These are phyloP conservation scores for Andrena marginata DNA, from an alignment of 2,888 invertebrate genomes.

Conservation along the genomic window DNA sequence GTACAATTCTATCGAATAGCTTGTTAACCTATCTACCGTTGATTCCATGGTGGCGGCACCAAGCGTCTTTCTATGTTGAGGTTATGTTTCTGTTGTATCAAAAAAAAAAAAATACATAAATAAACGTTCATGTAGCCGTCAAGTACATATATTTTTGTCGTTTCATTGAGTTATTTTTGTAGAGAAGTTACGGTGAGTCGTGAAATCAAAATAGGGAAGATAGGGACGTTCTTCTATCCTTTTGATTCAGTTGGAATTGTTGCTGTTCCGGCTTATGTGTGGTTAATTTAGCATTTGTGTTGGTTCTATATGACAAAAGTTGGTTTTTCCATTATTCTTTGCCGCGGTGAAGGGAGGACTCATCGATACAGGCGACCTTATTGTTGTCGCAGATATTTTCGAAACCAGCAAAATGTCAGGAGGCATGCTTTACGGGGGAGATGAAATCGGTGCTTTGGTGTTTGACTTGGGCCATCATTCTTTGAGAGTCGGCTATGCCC, in stretches of 20 bases:
- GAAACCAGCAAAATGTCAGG: slow-evolving; percentile 67
- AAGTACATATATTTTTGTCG: slow-evolving; percentile 48
- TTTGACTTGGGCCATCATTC: slow-evolving; percentile 98
- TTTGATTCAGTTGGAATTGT: not conserved
- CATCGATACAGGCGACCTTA: slow-evolving; percentile 10
- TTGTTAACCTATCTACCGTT: slow-evolving; percentile 11
- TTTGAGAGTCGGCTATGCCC: slow-evolving; percentile 96
- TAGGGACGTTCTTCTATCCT: not conserved
- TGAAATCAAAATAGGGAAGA: not conserved
- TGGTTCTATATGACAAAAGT: slow-evolving; percentile 9
- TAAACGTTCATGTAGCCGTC: slow-evolving; percentile 68
- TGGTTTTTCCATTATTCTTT: not conserved
- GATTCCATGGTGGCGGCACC: slow-evolving; percentile 46
- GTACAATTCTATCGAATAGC: not conserved
- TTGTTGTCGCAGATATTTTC: slow-evolving; percentile 45
- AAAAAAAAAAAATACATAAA: slow-evolving; percentile 54
- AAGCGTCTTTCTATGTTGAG: slow-evolving; percentile 63
- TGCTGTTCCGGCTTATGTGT: slow-evolving; percentile 3
- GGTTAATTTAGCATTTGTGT: slow-evolving; percentile 8
- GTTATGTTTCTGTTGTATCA: slow-evolving; percentile 65
- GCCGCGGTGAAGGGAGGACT: not conserved
- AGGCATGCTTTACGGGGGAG: slow-evolving; percentile 94
- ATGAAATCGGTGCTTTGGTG: slow-evolving; percentile 99
- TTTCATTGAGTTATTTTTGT: slow-evolving; percentile 67
- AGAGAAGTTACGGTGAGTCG: slow-evolving; percentile 59